Evolutionary conservation across 2,113 vertebrate species (phyloP).

Genomic region (Archilochus colubris): DNA sequence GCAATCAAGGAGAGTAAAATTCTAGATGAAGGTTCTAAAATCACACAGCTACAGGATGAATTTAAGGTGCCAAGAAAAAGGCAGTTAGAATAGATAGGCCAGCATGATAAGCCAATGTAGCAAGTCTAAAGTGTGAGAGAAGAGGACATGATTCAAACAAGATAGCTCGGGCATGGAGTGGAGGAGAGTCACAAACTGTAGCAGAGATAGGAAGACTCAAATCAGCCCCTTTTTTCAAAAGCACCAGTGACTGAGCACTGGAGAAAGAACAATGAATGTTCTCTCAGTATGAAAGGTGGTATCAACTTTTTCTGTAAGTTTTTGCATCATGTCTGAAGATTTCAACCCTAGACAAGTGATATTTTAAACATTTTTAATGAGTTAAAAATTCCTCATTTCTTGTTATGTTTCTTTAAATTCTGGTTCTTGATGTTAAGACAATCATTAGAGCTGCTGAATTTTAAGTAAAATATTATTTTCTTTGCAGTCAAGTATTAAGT

Average conservation of each 20-base stretch:
- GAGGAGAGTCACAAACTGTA: neutral
- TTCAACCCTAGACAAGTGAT: neutral
- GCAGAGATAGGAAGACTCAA: neutral
- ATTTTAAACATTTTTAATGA: neutral
- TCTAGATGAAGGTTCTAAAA: slow-evolving; percentile 19
- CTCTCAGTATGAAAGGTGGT: neutral
- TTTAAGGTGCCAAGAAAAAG: neutral
- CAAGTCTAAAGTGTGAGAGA: neutral
- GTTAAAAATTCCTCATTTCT: neutral
- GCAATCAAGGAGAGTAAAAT: neutral
- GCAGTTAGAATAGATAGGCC: neutral
- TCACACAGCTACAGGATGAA: neutral
- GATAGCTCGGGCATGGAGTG: neutral
- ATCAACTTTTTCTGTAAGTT: neutral
- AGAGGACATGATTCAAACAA: neutral
- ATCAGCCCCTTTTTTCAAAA: neutral
- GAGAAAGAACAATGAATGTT: neutral
- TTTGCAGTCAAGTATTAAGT: neutral
- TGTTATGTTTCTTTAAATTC: neutral
- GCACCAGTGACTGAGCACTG: neutral
- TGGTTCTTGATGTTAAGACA: neutral
- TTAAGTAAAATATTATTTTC: neutral
- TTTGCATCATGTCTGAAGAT: neutral
- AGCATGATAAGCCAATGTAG: neutral
- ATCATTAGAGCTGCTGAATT: neutral